Evolutionary conservation across 2,888 invertebrate species (phyloP).

Genomic region (Limnephilus rhombicus): DNA sequence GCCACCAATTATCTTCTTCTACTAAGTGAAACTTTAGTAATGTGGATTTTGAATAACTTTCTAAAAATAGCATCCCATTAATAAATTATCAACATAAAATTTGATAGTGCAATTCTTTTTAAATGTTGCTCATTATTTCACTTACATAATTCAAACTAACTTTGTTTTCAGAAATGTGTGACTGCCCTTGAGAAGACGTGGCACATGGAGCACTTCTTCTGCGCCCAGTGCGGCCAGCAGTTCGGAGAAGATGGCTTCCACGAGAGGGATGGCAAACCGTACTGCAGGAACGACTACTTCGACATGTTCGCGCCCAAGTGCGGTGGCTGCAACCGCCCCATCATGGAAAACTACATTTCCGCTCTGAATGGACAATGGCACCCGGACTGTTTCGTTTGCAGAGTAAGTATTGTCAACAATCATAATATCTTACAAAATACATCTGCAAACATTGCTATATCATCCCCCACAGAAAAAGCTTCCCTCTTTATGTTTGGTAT

Average conservation of each 20-base stretch:
- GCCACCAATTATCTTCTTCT: neutral
- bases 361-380: slow-evolving; percentile 99
- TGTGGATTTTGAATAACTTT: neutral
- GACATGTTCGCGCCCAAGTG: slow-evolving; percentile 99
- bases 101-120: neutral
- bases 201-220: slow-evolving; percentile 99
- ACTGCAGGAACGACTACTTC: slow-evolving; percentile 97
- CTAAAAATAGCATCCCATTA: neutral
- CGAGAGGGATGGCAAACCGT: slow-evolving; percentile 96
- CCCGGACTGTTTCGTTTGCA: slow-evolving; percentile 98
- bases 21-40: neutral
- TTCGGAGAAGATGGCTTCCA: slow-evolving; percentile 99
- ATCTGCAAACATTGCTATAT: neutral
- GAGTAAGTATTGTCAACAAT: slow-evolving; percentile 82
- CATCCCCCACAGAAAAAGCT: neutral
- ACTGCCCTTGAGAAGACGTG: slow-evolving; percentile 98
- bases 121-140: slow-evolving; percentile 64
- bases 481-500: neutral
- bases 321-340: slow-evolving; percentile 96
- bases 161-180: slow-evolving; percentile 94
- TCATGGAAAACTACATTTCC: slow-evolving; percentile 98
- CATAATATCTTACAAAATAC: slow-evolving; percentile 2
- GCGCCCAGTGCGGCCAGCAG: slow-evolving; percentile 97
- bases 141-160: neutral
- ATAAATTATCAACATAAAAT: neutral